phyloP scores from a whole-genome alignment of 2,797 vertebrate genomes.

The Coregonus sp. region DNA sequence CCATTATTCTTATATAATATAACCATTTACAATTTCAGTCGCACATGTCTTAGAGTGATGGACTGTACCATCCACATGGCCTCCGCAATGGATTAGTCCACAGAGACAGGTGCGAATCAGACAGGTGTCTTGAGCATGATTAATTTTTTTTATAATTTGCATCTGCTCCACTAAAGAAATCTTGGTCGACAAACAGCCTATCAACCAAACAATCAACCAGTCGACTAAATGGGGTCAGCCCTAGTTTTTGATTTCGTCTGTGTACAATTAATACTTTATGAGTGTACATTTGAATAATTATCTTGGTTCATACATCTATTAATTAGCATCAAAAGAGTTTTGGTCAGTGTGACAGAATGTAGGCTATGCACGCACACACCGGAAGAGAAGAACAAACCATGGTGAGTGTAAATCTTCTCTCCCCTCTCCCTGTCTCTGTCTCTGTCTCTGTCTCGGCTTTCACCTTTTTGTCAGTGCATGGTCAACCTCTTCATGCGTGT shows the following conservation, averaged over 20 bases:
- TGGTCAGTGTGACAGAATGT: slow-evolving; percentile 34
- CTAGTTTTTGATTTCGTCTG: slow-evolving; percentile 2
- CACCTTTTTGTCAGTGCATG: slow-evolving; percentile 72
- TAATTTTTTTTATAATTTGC: no score
- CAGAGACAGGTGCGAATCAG: no score
- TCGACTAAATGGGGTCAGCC: no score
- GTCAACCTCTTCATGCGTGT: slow-evolving; percentile 53
- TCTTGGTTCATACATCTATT: slow-evolving; percentile 17
- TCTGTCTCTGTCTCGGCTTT: slow-evolving; percentile 12
- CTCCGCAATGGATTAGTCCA: no score
- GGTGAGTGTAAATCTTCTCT: slow-evolving; percentile 24
- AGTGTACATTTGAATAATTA: background rate
- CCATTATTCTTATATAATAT: no score
- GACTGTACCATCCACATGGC: no score
- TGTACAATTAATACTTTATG: slow-evolving; percentile 32
- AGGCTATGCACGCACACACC: slow-evolving; percentile 1
- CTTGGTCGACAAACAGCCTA: no score
- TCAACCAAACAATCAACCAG: no score
- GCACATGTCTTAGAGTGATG: no score
- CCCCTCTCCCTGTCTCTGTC: background rate
- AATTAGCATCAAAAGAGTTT: slow-evolving; percentile 29
- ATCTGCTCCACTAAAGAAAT: no score
- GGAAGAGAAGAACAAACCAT: slow-evolving; percentile 20
- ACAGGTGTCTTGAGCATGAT: no score
- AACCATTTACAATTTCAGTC: no score